These are phyloP conservation scores for Drosophila falleni DNA, from an alignment of 2,888 invertebrate genomes.

Conservation along the genomic window DNA sequence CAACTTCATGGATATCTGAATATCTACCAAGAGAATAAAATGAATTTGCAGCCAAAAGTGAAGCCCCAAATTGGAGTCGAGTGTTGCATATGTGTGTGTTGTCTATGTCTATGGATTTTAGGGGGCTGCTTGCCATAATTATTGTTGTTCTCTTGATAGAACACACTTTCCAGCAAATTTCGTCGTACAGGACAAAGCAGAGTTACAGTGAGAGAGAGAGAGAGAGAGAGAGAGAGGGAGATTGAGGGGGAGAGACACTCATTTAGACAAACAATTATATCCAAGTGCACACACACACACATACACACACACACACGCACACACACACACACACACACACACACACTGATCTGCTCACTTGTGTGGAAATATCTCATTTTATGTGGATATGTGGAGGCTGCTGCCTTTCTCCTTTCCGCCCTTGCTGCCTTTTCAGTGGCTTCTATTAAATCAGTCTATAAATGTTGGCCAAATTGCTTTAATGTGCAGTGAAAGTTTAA, in stretches of 20 bases:
- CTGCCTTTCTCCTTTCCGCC: not conserved
- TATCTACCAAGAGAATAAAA: slow-evolving; percentile 66
- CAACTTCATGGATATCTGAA: slow-evolving; percentile 6
- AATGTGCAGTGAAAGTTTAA: slow-evolving; percentile 81
- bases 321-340: slow-evolving; percentile 6
- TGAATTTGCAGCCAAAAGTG: slow-evolving; percentile 68
- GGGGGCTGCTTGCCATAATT: slow-evolving; percentile 73
- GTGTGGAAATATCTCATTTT: slow-evolving; percentile 77
- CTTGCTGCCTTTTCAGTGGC: slow-evolving; percentile 39
- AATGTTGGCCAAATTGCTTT: slow-evolving; percentile 83
- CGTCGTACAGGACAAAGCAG: not conserved
- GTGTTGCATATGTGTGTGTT: slow-evolving; percentile 44
- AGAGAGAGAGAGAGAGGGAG: slow-evolving; percentile 1
- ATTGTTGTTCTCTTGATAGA: slow-evolving; percentile 54
- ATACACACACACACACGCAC: slow-evolving; percentile 20
- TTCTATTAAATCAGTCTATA: slow-evolving; percentile 84
- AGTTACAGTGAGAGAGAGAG: no score
- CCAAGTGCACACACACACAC: slow-evolving; percentile 72
- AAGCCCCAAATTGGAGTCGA: slow-evolving; percentile 44
- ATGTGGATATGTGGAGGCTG: slow-evolving; percentile 27
- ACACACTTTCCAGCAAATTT: slow-evolving; percentile 1
- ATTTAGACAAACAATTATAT: slow-evolving; percentile 79
- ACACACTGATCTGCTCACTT: slow-evolving; percentile 61
- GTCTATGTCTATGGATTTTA: slow-evolving; percentile 11
- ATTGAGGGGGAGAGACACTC: slow-evolving; percentile 56